phyloP scores from a whole-genome alignment of 2,113 vertebrate genomes.

The cat (Felis catus) region F.catus_Fca126_mat1.0 CM031424.1:41708501-41709000 shows the following conservation, averaged over 20 bases:
- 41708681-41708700: background rate
- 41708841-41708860: conserved; percentile 94
- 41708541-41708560: background rate
- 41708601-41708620: conserved; percentile 51
- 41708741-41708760: conserved; percentile 84
- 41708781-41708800: conserved; percentile 97
- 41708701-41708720: background rate
- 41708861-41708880: conserved; percentile 93
- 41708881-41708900: conserved; percentile 97
- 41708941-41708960: conserved; percentile 99
- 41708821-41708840: conserved; percentile 96
- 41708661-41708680: background rate
- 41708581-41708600: conserved; percentile 60
- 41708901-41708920: conserved; percentile 99
- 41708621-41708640: background rate
- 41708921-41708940: conserved; percentile 95
- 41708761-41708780: conserved; percentile 92
- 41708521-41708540: background rate
- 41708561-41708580: background rate
- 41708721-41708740: conserved; percentile 70
- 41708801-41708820: conserved; percentile 99
- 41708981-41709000: conserved; percentile 92
- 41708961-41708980: conserved; percentile 93
- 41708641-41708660: background rate
- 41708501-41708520: conserved; percentile 57